Evolutionary conservation across 2,797 vertebrate species (phyloP).

Genomic region (Orestias chungarensis): DNA sequence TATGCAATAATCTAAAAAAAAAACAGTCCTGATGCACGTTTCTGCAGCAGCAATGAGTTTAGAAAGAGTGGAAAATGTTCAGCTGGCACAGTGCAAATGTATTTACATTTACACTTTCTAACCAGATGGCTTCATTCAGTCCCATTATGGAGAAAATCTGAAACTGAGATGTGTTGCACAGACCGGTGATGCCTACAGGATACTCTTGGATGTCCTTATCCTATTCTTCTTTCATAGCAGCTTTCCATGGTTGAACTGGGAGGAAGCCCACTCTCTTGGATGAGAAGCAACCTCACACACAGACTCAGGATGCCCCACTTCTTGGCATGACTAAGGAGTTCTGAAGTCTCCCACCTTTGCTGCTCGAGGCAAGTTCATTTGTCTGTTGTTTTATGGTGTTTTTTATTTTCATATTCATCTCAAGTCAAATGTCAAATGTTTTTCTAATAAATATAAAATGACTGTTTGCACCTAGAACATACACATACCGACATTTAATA

Average conservation of each 20-base stretch:
- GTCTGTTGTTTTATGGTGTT: neutral
- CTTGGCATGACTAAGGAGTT: neutral
- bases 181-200: neutral
- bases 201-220: neutral
- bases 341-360: neutral
- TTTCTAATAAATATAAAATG: too few relatives aligned
- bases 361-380: neutral
- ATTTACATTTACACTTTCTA: neutral
- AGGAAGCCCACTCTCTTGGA: neutral
- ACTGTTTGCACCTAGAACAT: too few relatives aligned
- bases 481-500: too few relatives aligned
- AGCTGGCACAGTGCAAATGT: neutral
- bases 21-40: neutral
- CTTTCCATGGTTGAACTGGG: neutral
- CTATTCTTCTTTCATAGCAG: neutral
- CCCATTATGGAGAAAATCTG: neutral
- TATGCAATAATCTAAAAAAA: neutral
- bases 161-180: neutral
- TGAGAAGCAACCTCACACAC: neutral
- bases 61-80: neutral
- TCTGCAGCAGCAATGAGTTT: neutral
- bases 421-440: too few relatives aligned
- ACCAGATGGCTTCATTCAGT: neutral
- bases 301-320: neutral
- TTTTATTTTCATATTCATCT: neutral